These are phyloP conservation scores for Atopsyche davidsoni DNA, from an alignment of 1,140 invertebrate species.

Conservation along the genomic window DNA sequence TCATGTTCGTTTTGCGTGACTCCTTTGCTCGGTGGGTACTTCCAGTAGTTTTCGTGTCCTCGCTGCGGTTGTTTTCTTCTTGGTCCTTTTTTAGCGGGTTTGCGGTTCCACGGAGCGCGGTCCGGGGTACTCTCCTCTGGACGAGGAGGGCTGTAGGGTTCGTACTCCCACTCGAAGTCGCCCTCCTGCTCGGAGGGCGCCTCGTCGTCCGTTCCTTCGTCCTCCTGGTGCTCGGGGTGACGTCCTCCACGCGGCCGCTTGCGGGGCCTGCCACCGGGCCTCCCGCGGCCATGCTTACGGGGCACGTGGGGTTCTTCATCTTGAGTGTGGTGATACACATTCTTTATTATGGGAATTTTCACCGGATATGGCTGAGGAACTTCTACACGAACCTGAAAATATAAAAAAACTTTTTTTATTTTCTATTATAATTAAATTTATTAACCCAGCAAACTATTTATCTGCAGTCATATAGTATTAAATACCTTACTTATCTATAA, in stretches of 20 bases:
- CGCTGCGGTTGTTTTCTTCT: too few species aligned
- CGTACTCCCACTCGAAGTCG: too few species aligned
- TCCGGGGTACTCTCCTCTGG: background rate
- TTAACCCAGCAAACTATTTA: too few species aligned
- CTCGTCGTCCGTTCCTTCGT: constrained; percentile 32
- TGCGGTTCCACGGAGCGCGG: background rate
- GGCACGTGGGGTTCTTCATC: constrained; percentile 3
- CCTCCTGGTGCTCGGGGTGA: constrained; percentile 28
- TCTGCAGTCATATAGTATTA: too few species aligned
- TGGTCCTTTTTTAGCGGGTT: background rate
- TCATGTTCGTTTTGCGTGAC: too few species aligned
- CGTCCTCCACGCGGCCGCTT: too few species aligned
- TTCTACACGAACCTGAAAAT: constrained; percentile 48
- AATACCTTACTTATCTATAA: too few species aligned
- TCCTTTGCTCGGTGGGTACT: too few species aligned
- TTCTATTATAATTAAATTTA: too few species aligned
- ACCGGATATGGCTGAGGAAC: constrained; percentile 60
- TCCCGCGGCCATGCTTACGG: background rate
- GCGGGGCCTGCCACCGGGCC: background rate
- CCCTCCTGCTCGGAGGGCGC: constrained; percentile 21
- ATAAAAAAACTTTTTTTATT: background rate
- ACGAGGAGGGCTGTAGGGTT: too few species aligned
- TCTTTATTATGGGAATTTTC: constrained; percentile 58
- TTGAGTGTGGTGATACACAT: constrained; percentile 45
- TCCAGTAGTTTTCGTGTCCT: too few species aligned